These are phyloP conservation scores for Paramormyrops kingsleyae DNA, from an alignment of 2,113 vertebrate genomes.

Conservation along the genomic window DNA sequence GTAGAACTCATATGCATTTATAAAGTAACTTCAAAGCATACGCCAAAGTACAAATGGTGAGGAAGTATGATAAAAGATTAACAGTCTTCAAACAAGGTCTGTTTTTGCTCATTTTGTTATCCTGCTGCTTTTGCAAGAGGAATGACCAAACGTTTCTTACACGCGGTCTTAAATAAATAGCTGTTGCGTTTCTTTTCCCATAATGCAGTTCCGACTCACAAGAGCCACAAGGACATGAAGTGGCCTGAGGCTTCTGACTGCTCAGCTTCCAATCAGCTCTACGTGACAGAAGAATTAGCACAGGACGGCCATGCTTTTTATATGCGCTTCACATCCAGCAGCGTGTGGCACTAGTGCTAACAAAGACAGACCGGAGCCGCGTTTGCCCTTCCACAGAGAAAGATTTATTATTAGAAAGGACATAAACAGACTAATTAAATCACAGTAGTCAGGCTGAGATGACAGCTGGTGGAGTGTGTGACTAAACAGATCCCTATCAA, in stretches of 20 bases:
- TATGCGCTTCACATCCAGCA: slow-evolving; percentile 82
- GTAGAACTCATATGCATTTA: neutral
- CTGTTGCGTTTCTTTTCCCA: neutral
- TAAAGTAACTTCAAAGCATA: neutral
- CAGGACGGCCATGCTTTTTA: slow-evolving; percentile 59
- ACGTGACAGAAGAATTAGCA: slow-evolving; percentile 65
- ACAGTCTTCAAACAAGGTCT: neutral
- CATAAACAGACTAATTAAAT: slow-evolving; percentile 99
- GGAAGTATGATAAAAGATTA: neutral
- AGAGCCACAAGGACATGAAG: slow-evolving; percentile 48
- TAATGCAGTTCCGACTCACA: neutral
- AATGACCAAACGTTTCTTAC: neutral
- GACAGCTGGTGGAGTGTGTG: slow-evolving; percentile 99
- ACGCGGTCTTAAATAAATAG: neutral
- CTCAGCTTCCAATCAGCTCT: slow-evolving; percentile 74
- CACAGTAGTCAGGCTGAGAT: slow-evolving; percentile 96
- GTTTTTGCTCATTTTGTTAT: neutral
- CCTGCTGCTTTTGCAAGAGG: neutral
- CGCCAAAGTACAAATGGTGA: neutral
- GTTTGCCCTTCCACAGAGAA: slow-evolving; percentile 97
- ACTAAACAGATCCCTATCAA: slow-evolving; percentile 98
- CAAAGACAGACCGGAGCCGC: slow-evolving; percentile 74
- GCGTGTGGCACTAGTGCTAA: slow-evolving; percentile 67
- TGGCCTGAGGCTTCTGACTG: slow-evolving; percentile 65
- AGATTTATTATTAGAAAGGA: slow-evolving; percentile 99